phyloP scores from a whole-genome alignment of 2,113 vertebrate species.

The Salvator merianae region DNA sequence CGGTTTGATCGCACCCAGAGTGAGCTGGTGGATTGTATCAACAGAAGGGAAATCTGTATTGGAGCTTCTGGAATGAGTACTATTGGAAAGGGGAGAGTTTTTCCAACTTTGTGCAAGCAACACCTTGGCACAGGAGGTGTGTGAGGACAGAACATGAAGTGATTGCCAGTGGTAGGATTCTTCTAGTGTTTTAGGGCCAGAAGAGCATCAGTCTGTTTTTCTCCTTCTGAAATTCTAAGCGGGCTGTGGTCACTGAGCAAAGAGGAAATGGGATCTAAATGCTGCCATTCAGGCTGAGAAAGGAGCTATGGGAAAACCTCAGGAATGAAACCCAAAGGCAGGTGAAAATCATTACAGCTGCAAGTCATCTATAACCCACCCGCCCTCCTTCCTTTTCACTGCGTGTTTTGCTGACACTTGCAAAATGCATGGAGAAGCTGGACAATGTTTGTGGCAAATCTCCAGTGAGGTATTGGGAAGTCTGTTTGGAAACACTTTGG shows the following conservation, averaged over 20 bases:
- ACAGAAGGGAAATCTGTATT: not conserved
- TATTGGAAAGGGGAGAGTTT: not conserved
- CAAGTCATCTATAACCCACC: conserved; percentile 25
- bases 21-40: no score
- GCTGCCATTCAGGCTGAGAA: conserved; percentile 51
- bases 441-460: conserved; percentile 21
- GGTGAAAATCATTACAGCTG: conserved; percentile 37
- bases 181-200: not conserved
- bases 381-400: not conserved
- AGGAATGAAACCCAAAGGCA: conserved; percentile 25
- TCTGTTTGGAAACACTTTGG: conserved; percentile 46
- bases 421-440: conserved; percentile 46
- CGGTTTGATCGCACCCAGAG: no score
- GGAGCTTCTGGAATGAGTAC: not conserved
- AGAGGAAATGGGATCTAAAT: conserved; percentile 49
- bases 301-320: conserved; percentile 61
- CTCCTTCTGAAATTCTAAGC: conserved; percentile 10
- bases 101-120: not conserved
- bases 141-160: not conserved
- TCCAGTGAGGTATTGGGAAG: conserved; percentile 33
- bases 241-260: conserved; percentile 29
- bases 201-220: not conserved
- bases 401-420: not conserved
- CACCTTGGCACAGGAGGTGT: not conserved
- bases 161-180: not conserved